Evolutionary conservation across 2,888 invertebrate genomes (phyloP), one percentile per base, ranked within the genome.

Genomic region (Clistopyga incitator): DNA sequence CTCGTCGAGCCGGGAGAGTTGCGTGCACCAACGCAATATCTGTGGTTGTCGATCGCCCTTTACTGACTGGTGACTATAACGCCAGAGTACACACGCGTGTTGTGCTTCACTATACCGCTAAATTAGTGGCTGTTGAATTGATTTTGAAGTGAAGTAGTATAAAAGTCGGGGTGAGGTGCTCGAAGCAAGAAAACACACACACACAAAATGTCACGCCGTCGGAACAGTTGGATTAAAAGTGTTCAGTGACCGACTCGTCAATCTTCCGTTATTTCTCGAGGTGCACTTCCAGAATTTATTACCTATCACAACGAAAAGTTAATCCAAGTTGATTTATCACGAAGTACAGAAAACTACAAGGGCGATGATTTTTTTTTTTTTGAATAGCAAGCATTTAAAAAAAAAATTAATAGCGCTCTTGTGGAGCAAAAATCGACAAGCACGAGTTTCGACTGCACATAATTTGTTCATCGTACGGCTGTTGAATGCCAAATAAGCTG

Each of bases 1-100:
- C 74, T 54, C 74, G 56, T 74, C 79, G 15, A 68, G 50, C 68
- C 61, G 68, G 54, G 45, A 61, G 64, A 82, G 74, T 80, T 80
- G 84, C 84, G 74, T 85, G 77, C 74, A 76, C 72, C 64, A 25
- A 77, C 74, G 79, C 72, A 85, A 65, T 77, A 82, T 84, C 78
- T 75, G 54, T 75, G 70, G 42, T 45, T 52, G 74, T 70, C 70
- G 65, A 84, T 84, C 80, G 54, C 67, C 61, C 65, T 59, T 54
- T 45, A 11, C 76, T 50, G 61, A 38, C 76, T 47, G 67, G 50
- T 74, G 68, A 74, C 76, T 83, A 38, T 54, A 47, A 6, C 34
- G 34, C 15, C 34, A 18, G 61, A 18, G 61, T 34, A 47, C 61
- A 61, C 59, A 74, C 47, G 61, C 74, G 61, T 61, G 74, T 61